Percentiles rank a stretch among this genome's conserved stretches.
phyloP scores from a whole-genome alignment of 2,797 vertebrate genomes.

The Danio choprae region DNA sequence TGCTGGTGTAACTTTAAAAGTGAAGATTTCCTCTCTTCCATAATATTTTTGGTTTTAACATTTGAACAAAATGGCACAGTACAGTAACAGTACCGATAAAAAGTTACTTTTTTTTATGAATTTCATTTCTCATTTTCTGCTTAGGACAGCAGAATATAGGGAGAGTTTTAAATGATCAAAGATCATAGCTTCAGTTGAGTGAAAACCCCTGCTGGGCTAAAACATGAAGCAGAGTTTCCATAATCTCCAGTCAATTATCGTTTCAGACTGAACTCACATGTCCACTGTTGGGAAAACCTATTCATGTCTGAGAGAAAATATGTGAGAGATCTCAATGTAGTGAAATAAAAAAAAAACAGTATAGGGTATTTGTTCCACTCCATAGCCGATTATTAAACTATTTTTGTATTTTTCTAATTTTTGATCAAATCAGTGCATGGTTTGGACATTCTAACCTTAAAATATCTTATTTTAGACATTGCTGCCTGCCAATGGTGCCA shows the following conservation, averaged over 20 bases:
- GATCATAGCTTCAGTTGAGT: slow-evolving; percentile 9
- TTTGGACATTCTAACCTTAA: neutral
- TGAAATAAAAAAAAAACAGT: slow-evolving; percentile 4
- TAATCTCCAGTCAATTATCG: slow-evolving; percentile 15
- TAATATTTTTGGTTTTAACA: neutral
- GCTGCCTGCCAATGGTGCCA: too few species aligned
- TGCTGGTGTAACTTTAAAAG: neutral
- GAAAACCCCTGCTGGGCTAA: neutral
- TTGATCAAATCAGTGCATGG: neutral
- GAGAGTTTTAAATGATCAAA: slow-evolving; percentile 7
- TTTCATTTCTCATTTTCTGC: neutral
- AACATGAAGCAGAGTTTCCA: neutral
- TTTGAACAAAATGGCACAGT: neutral
- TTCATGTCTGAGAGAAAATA: neutral
- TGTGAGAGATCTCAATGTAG: neutral
- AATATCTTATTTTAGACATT: neutral
- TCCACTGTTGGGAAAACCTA: neutral
- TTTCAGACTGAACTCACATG: slow-evolving; percentile 5
- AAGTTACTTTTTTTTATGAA: neutral
- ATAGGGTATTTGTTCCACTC: neutral
- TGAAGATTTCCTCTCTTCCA: neutral
- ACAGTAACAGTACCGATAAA: neutral
- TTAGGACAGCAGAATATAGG: neutral
- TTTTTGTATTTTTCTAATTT: neutral
- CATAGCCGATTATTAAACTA: neutral